These are phyloP conservation scores for Brevimyrus niger DNA, from an alignment of 2,113 vertebrate species.

Conservation along the genomic window DNA sequence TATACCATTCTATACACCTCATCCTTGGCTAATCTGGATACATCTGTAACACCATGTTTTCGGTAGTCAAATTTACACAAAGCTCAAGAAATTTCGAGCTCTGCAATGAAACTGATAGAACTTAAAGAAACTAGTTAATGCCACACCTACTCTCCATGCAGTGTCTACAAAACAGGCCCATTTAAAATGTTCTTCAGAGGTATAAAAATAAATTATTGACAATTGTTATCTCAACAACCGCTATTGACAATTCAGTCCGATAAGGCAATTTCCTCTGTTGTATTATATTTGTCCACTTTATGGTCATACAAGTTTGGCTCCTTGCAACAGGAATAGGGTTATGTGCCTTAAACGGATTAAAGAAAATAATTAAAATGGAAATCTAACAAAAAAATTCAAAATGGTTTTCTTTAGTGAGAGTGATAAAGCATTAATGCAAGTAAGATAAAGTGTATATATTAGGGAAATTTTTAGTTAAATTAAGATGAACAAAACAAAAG, in stretches of 20 bases:
- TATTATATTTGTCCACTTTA: not conserved
- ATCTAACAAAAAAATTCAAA: not conserved
- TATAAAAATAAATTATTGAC: constrained; percentile 31
- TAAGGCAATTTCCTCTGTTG: constrained; percentile 5
- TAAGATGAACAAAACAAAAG: not conserved
- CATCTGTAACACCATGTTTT: not conserved
- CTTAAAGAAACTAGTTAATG: not conserved
- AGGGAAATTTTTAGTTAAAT: not conserved
- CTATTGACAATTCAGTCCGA: not conserved
- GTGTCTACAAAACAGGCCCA: not conserved
- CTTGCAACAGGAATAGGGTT: not conserved
- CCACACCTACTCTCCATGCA: not conserved
- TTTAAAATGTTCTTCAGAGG: constrained; percentile 17
- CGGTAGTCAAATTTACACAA: not conserved
- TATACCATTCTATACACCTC: not conserved
- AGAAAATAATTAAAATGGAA: not conserved
- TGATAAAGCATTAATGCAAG: not conserved
- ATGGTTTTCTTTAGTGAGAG: not conserved
- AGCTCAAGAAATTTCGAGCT: not conserved
- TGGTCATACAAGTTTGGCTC: not conserved
- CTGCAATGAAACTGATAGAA: not conserved
- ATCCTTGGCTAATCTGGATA: not conserved
- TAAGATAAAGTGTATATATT: not conserved
- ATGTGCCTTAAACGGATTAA: not conserved
- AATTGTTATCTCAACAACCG: not conserved